Base-by-base conservation (phyloP, 2,113 vertebrate genomes). In the Oreotrochilus melanogaster region DNA sequence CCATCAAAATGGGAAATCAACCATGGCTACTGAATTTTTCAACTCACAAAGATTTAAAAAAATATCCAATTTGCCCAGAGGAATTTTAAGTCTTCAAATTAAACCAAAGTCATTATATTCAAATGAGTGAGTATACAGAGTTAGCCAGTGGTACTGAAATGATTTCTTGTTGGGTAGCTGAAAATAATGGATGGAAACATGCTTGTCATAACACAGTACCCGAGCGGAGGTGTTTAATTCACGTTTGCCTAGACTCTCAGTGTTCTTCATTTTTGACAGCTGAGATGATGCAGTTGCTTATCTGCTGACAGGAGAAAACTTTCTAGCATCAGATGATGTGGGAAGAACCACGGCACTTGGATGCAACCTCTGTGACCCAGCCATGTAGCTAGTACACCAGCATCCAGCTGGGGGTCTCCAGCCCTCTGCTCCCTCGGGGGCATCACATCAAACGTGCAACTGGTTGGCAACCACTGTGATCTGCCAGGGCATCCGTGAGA, bases 1-100 rank as follows among this genome's bases (percentile, higher is more conserved):
- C 94, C 84, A 93, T 95, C 80, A 88, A 58, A 95, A 95, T 47
- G 37, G 75, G 90, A 96, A 96, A 88, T 86, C 95, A 94, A 88
- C 88, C 92, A 69, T 67, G 61, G 92, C 83, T 71, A 80, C 90
- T 94, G 80, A 93, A 83, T 96, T 95, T 94, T 96, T 93, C 88
- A 92, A 75, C 92, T 94, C 66, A 1, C 19, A 35, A 84, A 92
- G 88, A 93, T 90, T 87, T 72, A 5, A 54, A 78, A 92, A 96
- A 79, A 71, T 27, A 91, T 19, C 53, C 4, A 1, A 61, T 95
- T 84, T 93, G 15, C 94, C 75, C 86, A 92, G 56, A 90, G 72
- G 90, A 96, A 89, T 95, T 93, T 83, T 39, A 93, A 88, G 74
- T 84, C 93, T 90, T 88, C 76, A 78, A 61, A 96, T 72, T 56